A percentile compares a stretch with the other conserved stretches of the same genome.
phyloP scores from a whole-genome alignment of 1,140 invertebrate species.

The Apis mellifera region DNA sequence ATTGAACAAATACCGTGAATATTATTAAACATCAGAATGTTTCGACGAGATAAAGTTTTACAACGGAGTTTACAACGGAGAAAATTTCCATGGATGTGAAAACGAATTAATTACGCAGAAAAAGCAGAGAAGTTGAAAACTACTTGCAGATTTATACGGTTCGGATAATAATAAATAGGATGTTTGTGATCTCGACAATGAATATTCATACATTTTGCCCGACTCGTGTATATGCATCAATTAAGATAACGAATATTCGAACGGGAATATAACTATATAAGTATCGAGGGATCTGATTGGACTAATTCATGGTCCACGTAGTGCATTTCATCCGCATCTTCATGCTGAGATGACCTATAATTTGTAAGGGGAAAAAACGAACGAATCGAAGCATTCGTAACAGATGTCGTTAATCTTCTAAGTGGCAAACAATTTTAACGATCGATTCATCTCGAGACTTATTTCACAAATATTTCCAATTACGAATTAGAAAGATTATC shows the following conservation, averaged over 20 bases:
- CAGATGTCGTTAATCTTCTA: not conserved
- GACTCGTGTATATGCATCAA: not conserved
- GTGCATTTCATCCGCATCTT: too few relatives aligned
- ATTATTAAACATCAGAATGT: not conserved
- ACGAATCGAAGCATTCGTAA: not conserved
- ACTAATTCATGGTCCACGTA: not conserved
- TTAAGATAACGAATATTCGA: constrained; percentile 20
- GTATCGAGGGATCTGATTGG: not conserved
- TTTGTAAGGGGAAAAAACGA: not conserved
- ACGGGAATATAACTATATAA: constrained; percentile 3
- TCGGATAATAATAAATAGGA: not conserved
- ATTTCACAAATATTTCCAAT: too few relatives aligned
- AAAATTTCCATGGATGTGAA: not conserved
- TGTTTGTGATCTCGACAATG: constrained; percentile 26
- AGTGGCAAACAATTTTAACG: too few relatives aligned
- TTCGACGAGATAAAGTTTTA: too few relatives aligned
- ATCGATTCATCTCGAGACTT: too few relatives aligned
- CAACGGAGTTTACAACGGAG: not conserved
- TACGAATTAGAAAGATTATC: too few relatives aligned
- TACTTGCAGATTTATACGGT: constrained; percentile 18
- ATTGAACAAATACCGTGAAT: not conserved
- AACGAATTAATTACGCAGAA: not conserved
- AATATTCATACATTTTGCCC: constrained; percentile 33
- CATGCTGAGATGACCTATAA: not conserved
- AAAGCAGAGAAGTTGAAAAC: not conserved